Percentiles rank a stretch among this genome's conserved stretches.
These are phyloP conservation scores for Synanthedon vespiformis DNA, from an alignment of 2,888 invertebrate species.

Conservation along the genomic window DNA sequence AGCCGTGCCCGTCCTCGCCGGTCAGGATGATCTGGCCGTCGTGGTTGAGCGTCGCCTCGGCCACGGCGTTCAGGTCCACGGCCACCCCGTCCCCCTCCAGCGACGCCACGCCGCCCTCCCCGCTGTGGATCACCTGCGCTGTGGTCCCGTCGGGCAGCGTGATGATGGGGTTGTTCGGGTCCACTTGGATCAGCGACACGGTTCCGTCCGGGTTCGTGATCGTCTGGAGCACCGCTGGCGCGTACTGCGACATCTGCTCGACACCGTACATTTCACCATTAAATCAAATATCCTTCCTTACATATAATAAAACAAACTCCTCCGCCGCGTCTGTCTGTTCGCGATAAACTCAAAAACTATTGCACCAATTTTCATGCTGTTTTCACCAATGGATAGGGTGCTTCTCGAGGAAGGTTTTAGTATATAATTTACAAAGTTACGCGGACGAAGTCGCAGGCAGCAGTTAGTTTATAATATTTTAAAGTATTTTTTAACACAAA, in stretches of 20 bases:
- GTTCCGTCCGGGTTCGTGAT: constrained; percentile 97
- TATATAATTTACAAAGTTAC: too few relatives aligned
- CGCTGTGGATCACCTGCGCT: constrained; percentile 79
- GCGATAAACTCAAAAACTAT: too few relatives aligned
- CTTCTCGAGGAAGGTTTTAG: too few relatives aligned
- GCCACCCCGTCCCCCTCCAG: constrained; percentile 83
- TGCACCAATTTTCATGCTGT: too few relatives aligned
- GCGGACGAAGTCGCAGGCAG: too few relatives aligned
- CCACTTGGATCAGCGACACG: constrained; percentile 95
- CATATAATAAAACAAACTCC: too few relatives aligned
- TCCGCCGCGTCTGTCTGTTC: too few relatives aligned
- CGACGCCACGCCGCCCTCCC: constrained; percentile 74
- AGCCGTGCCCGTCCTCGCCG: constrained; percentile 92
- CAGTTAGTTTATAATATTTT: too few relatives aligned
- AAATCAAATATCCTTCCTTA: too few relatives aligned
- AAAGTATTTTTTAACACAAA: too few relatives aligned
- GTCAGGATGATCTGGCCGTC: constrained; percentile 96
- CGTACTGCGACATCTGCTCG: constrained; percentile 75
- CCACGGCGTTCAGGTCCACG: constrained; percentile 88
- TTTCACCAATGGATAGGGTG: too few relatives aligned
- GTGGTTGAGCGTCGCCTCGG: constrained; percentile 91
- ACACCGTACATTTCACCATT: neutral
- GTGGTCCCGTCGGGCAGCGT: constrained; percentile 96
- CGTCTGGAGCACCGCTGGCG: constrained; percentile 92
- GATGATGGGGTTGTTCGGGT: constrained; percentile 93